Conservation (phyloP, 2,113 vertebrate genomes). For the Otis tarda region DNA sequence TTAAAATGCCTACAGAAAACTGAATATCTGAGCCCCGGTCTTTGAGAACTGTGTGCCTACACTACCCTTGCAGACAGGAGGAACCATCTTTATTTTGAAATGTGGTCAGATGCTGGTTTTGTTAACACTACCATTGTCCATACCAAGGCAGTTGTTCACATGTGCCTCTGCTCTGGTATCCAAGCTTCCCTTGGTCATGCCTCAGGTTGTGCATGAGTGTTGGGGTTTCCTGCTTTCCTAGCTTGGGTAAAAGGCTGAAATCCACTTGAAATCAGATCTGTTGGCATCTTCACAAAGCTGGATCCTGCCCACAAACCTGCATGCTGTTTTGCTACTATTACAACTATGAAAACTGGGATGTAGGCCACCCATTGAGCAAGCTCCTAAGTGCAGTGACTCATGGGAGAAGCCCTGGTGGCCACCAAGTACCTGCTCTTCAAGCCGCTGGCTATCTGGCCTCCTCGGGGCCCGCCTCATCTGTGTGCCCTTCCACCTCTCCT, state of each 20-base stretch:
- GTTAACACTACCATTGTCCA: not conserved
- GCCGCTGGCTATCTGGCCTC: fast-evolving
- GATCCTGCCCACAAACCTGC: not conserved
- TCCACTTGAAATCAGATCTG: not conserved
- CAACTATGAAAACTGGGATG: not conserved
- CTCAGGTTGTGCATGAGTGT: fast-evolving
- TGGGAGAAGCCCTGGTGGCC: not conserved
- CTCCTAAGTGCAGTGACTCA: fast-evolving
- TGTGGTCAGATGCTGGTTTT: not conserved
- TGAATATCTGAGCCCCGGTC: not conserved
- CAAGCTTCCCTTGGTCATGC: not conserved
- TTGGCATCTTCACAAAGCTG: not conserved
- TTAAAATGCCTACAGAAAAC: not conserved
- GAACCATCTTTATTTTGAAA: not conserved
- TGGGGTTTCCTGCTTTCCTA: not conserved
- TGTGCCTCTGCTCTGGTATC: not conserved
- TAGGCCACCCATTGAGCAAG: not conserved
- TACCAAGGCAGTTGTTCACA: fast-evolving
- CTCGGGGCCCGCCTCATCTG: not conserved
- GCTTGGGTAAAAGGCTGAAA: not conserved
- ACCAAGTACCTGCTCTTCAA: not conserved
- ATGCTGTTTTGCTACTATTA: not conserved
- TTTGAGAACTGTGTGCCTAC: not conserved
- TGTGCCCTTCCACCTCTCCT: not conserved
- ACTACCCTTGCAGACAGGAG: not conserved